A percentile compares a stretch with the other conserved stretches of the same genome.
phyloP scores from a whole-genome alignment of 37 sponge, comb jelly and placozoan species.

The Halisarca cf. caerulea region DNA sequence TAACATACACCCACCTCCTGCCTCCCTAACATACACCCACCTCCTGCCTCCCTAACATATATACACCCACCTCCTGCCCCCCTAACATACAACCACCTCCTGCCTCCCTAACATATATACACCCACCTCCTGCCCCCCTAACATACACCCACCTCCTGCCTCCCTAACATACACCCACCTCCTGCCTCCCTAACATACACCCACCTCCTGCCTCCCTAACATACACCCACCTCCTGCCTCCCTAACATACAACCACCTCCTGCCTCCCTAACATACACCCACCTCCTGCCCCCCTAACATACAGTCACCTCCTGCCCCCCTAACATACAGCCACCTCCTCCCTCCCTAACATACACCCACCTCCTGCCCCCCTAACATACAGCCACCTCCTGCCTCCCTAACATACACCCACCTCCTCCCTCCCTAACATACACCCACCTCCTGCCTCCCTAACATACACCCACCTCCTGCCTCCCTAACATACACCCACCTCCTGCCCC shows the following conservation, averaged over 20 bases:
- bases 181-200: not conserved
- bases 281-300: not conserved
- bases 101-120: not conserved
- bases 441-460: too few species aligned
- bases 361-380: too few species aligned
- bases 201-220: not conserved
- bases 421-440: too few species aligned
- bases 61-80: too few species aligned
- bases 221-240: not conserved
- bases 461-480: too few species aligned
- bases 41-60: not conserved
- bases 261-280: not conserved
- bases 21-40: not conserved
- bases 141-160: too few species aligned
- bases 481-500: too few species aligned
- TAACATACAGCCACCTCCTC: not conserved
- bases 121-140: not conserved
- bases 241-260: not conserved
- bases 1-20: too few species aligned
- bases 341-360: slow-evolving; percentile 6
- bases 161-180: not conserved
- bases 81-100: not conserved
- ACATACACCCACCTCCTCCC: slow-evolving; percentile 5
- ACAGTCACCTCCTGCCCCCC: not conserved
- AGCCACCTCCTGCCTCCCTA: too few species aligned